phyloP scores from a whole-genome alignment of 2,113 vertebrate genomes.

The Panthera uncia region DNA sequence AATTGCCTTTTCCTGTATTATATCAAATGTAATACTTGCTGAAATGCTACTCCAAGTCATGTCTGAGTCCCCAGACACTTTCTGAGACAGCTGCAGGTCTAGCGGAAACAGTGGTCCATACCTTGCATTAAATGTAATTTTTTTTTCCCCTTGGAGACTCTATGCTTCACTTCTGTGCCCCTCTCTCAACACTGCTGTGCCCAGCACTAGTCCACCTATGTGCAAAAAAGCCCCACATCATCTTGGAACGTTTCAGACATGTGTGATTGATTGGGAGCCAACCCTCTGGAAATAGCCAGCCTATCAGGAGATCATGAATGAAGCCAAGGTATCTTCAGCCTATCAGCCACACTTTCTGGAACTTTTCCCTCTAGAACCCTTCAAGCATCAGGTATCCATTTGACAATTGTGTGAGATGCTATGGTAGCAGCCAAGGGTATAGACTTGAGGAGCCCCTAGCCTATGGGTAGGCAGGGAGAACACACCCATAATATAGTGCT shows the following conservation, averaged over 20 bases:
- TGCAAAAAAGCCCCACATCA: neutral
- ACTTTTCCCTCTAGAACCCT: neutral
- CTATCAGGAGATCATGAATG: neutral
- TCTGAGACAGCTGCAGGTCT: neutral
- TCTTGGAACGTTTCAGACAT: neutral
- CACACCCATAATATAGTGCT: neutral
- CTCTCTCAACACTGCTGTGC: neutral
- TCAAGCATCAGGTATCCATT: neutral
- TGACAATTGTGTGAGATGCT: neutral
- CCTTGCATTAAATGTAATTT: neutral
- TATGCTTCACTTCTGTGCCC: neutral
- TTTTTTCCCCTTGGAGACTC: neutral
- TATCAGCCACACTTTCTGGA: neutral
- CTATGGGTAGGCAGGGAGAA: neutral
- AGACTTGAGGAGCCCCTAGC: neutral
- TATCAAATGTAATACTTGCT: slow-evolving; percentile 4
- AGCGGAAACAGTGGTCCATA: neutral
- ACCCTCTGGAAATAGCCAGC: neutral
- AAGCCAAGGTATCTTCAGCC: neutral
- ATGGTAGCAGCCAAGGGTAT: neutral
- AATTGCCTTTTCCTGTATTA: neutral
- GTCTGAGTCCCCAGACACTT: neutral
- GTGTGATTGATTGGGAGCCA: neutral
- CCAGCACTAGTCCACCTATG: neutral
- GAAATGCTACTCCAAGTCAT: neutral